Percentiles rank a stretch among this genome's conserved stretches.
phyloP scores from a whole-genome alignment of 30 jellyfish, hydroid and myxozoan genomes.

The Hydractinia echinata region DNA sequence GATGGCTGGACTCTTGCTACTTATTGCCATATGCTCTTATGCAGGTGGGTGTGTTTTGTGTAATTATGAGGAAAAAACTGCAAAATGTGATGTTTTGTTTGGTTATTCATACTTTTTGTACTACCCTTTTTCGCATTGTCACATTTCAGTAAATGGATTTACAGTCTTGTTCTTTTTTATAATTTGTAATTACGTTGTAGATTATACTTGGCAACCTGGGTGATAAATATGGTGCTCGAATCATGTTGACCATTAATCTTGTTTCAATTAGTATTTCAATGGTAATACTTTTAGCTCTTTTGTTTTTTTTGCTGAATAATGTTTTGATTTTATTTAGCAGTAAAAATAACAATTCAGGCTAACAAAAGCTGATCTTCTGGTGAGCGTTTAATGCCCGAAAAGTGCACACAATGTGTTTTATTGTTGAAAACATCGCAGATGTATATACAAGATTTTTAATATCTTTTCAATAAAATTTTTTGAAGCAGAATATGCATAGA shows the following conservation, averaged over 20 bases:
- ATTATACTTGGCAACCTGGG: slow-evolving; percentile 88
- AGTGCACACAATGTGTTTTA: too few species aligned
- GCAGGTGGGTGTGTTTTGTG: slow-evolving; percentile 47
- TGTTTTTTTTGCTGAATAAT: too few species aligned
- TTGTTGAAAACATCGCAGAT: too few species aligned
- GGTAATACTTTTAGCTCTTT: slow-evolving; percentile 41
- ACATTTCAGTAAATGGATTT: too few species aligned
- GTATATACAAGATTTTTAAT: too few species aligned
- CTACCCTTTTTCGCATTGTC: not conserved
- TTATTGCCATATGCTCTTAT: slow-evolving; percentile 86
- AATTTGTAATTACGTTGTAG: slow-evolving; percentile 21
- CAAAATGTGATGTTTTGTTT: not conserved
- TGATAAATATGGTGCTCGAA: slow-evolving; percentile 83
- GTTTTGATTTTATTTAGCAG: too few species aligned
- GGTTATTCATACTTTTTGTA: not conserved
- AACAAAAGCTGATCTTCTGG: too few species aligned
- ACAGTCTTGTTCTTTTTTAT: not conserved
- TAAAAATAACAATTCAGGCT: too few species aligned
- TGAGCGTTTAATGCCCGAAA: too few species aligned
- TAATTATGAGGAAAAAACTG: not conserved
- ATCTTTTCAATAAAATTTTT: too few species aligned
- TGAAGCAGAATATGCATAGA: too few species aligned
- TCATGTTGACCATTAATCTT: slow-evolving; percentile 46
- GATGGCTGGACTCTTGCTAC: slow-evolving; percentile 89
- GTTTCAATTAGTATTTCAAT: slow-evolving; percentile 61